Conservation (phyloP, 2,888 invertebrate species). For the Lepidonotus clava region DNA sequence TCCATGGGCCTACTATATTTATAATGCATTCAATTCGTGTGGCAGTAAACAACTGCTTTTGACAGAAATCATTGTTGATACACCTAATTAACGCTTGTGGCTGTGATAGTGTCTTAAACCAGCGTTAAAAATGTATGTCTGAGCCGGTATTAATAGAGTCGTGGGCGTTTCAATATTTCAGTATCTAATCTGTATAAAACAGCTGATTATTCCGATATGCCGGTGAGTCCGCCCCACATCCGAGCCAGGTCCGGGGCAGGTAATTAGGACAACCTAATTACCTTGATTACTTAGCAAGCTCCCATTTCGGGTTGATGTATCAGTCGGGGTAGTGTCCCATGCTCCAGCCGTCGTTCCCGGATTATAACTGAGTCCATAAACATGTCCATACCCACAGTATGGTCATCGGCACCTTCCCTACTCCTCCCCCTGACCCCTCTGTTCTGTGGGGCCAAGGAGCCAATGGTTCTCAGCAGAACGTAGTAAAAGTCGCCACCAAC, state of each 20-base stretch:
- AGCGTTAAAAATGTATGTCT: no score
- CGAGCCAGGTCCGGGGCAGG: not conserved
- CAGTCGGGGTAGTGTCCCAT: not conserved
- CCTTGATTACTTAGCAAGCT: constrained; percentile 18
- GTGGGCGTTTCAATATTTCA: not conserved
- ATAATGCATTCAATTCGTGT: no score
- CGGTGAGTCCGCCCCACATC: not conserved
- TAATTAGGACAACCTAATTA: not conserved
- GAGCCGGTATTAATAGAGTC: no score
- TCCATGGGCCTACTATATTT: no score
- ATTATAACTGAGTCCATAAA: not conserved
- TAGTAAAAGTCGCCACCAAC: no score
- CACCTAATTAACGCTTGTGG: no score
- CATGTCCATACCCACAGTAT: not conserved
- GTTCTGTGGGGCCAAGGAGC: no score
- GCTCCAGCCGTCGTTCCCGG: not conserved
- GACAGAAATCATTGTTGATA: no score
- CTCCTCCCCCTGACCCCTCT: not conserved
- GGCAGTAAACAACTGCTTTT: no score
- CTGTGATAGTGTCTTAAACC: no score
- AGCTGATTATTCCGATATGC: not conserved
- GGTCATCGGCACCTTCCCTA: not conserved
- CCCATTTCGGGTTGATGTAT: not conserved
- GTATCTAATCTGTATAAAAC: not conserved
- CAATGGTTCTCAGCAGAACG: no score